These are phyloP conservation scores for Cheilinus undulatus DNA, from an alignment of 2,113 vertebrate genomes.

Conservation along the genomic window DNA sequence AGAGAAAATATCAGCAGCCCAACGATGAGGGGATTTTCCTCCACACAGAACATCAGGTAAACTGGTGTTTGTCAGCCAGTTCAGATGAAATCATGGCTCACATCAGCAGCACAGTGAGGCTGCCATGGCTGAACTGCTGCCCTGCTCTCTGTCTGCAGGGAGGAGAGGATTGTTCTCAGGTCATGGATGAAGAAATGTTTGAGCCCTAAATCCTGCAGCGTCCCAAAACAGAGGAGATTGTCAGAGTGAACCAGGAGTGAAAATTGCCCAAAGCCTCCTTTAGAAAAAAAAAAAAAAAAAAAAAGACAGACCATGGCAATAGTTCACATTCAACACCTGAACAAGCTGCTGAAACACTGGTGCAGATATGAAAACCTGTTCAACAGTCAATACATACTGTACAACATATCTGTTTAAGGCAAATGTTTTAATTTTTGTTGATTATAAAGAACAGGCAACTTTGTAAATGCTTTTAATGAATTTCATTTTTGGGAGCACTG, in stretches of 20 bases:
- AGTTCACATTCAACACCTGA: not conserved
- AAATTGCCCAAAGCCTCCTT: conserved; percentile 23
- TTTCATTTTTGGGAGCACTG: too few relatives aligned
- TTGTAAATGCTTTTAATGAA: too few relatives aligned
- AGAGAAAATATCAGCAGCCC: too few relatives aligned
- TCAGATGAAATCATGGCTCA: not conserved
- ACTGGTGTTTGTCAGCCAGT: not conserved
- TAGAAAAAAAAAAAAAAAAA: not conserved
- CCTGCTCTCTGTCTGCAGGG: conserved; percentile 5
- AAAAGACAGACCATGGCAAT: not conserved
- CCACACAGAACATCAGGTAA: not conserved
- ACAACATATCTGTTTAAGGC: too few relatives aligned
- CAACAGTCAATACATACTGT: too few relatives aligned
- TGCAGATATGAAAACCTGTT: too few relatives aligned
- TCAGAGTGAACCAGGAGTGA: conserved; percentile 25
- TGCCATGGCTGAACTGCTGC: not conserved
- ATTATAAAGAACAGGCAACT: too few relatives aligned
- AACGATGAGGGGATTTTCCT: too few relatives aligned
- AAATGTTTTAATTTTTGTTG: too few relatives aligned
- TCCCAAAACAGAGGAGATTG: conserved; percentile 41
- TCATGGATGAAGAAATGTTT: conserved; percentile 49
- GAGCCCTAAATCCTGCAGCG: conserved; percentile 28
- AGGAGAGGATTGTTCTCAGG: conserved; percentile 29
- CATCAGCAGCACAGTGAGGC: not conserved
- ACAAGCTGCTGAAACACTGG: not conserved